Evolutionary conservation across 2,888 invertebrate species (phyloP).

Genomic region (Meteorus cinctellus): DNA sequence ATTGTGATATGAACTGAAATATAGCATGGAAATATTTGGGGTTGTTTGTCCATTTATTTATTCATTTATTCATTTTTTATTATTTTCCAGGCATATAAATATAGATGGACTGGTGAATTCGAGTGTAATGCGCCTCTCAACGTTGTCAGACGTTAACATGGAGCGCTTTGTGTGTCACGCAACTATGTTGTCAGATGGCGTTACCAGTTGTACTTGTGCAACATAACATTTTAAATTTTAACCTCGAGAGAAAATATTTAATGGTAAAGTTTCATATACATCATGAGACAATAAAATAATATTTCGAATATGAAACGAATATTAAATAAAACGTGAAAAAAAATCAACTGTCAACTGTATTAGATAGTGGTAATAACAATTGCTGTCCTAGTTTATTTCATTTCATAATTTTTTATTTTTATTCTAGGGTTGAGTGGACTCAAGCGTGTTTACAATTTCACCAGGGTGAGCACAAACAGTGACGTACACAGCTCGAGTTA

Average conservation of each 20-base stretch:
- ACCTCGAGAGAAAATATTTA: not conserved
- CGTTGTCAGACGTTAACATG: not conserved
- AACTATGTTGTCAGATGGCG: slow-evolving; percentile 18
- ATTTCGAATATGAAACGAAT: no score
- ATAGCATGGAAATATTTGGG: no score
- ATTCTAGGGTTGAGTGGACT: not conserved
- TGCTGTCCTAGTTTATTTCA: not conserved
- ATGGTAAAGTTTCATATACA: no score
- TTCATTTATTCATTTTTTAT: not conserved
- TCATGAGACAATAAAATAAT: no score
- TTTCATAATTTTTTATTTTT: not conserved
- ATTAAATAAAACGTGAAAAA: no score
- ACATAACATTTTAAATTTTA: not conserved
- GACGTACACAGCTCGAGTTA: not conserved
- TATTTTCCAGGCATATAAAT: not conserved
- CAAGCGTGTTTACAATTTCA: slow-evolving; percentile 14
- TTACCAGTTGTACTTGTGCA: not conserved
- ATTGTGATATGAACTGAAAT: no score
- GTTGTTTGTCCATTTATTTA: not conserved
- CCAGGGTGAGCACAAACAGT: not conserved
- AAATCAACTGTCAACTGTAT: no score
- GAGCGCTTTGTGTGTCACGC: not conserved
- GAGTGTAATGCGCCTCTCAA: slow-evolving; percentile 14
- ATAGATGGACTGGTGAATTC: not conserved
- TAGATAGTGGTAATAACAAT: no score